phyloP scores from a whole-genome alignment of 2,113 vertebrate species.

The Dasyornis broadbenti region DNA sequence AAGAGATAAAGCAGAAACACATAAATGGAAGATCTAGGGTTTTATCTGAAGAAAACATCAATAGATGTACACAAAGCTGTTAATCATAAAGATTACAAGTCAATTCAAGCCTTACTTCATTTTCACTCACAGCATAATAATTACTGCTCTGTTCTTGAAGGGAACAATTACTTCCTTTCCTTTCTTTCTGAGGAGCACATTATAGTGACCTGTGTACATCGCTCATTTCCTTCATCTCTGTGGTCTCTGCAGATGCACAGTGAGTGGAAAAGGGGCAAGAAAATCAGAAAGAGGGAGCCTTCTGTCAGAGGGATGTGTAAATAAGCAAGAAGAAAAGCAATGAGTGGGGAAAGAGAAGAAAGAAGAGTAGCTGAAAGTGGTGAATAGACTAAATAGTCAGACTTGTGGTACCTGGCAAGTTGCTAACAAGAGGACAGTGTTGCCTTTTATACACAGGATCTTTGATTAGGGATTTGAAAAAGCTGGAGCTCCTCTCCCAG shows the following conservation, averaged over 20 bases:
- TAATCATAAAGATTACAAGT: neutral
- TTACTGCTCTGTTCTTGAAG: neutral
- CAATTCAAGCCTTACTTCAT: neutral
- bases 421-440: neutral
- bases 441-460: neutral
- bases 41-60: neutral
- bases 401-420: neutral
- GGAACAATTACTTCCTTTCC: neutral
- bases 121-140: neutral
- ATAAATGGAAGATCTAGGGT: neutral
- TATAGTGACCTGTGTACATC: neutral
- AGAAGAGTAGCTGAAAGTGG: neutral
- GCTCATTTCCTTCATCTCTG: neutral
- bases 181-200: neutral
- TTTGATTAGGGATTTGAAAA: neutral
- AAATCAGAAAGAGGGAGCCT: neutral
- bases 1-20: neutral
- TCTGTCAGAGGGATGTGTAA: fast-evolving
- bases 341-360: neutral
- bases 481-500: neutral
- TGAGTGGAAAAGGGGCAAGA: neutral
- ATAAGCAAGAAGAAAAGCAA: neutral
- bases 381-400: neutral
- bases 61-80: neutral
- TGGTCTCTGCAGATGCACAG: neutral